These are phyloP conservation scores for Trichomycterus rosablanca DNA, from an alignment of 2,113 vertebrate species.

Conservation along the genomic window DNA sequence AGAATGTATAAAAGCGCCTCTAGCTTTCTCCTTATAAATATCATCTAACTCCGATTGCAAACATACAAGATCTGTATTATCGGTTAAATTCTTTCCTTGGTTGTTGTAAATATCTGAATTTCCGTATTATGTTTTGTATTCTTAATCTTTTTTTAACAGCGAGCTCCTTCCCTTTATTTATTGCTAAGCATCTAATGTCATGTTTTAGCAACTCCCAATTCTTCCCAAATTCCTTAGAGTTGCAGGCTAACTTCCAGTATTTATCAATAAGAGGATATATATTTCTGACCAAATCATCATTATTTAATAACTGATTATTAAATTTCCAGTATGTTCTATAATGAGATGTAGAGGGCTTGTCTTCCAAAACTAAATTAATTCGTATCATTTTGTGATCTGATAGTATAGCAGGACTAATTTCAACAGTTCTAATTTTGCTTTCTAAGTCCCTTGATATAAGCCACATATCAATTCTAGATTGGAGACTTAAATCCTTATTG, in stretches of 20 bases:
- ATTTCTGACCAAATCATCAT: neutral
- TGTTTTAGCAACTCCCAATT: neutral
- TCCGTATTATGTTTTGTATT: neutral
- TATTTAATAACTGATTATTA: neutral
- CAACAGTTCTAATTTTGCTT: neutral
- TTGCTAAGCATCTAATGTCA: neutral
- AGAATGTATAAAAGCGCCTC: neutral
- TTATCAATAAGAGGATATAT: neutral
- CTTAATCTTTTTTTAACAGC: neutral
- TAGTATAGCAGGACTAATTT: neutral
- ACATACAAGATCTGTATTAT: neutral
- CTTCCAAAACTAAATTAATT: neutral
- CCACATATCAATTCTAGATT: constrained; percentile 1
- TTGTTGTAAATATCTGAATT: neutral
- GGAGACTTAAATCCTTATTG: too few species aligned
- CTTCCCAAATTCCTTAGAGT: too few species aligned
- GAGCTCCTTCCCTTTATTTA: neutral
- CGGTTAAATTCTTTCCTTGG: neutral
- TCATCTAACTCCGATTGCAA: neutral
- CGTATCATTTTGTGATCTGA: neutral
- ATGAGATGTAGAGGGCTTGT: neutral
- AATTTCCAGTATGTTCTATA: neutral
- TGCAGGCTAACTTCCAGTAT: neutral
- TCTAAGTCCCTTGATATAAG: neutral
- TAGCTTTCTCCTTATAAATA: neutral